Base-by-base conservation (phyloP, 1,140 invertebrate species). In the Druon quercuslanigerum region DNA sequence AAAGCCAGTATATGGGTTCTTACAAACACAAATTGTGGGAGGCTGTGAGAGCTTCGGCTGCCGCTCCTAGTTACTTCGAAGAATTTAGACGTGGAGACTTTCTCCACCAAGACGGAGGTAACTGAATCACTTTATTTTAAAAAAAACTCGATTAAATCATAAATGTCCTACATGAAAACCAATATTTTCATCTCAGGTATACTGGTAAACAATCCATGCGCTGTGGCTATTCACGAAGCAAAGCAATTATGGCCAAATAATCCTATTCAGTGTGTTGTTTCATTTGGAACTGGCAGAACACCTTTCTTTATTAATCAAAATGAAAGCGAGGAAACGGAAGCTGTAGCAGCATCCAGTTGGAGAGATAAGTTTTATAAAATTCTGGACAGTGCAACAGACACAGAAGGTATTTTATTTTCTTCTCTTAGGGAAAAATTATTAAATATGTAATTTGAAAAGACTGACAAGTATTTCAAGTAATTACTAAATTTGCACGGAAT, bases 51-150 rank as follows among this genome's bases (percentile, higher is more conserved):
- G 97, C 97, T 12, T 98, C 97, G 11, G 96, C 97, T 54, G 97
- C 98, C 71, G 98, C 98, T 19, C 98, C 98, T 3, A 96, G 96
- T 0, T 98, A 98, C 92, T 99, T 98, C 91, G 95, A 97, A 87
- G 97, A 98, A 87, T 97, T 96, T 84, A 93, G 93, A 82, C 91
- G 96, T 17, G 94, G 94, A 72, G 94, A 95, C 40, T 93, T 94
- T 84, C 89, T 98, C 79, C 96, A 97, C 89, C 96, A 97, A 92
- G 96, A 96, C 88, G 91, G 89, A 80, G 87, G 90, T 87, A 85
- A 73, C 73, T 71, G 52, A 71, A 71, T 60, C 40, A 8, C 7
- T 54, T 56, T 17, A 71, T 76, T 46, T 51, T 0, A 11, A 50
- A 17, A 71, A 20, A 70, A 60, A n/a, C 56, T 51, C n/a, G 40